These are phyloP conservation scores for Hyppa rectilinea DNA, from an alignment of 2,888 invertebrate species.

Conservation along the genomic window DNA sequence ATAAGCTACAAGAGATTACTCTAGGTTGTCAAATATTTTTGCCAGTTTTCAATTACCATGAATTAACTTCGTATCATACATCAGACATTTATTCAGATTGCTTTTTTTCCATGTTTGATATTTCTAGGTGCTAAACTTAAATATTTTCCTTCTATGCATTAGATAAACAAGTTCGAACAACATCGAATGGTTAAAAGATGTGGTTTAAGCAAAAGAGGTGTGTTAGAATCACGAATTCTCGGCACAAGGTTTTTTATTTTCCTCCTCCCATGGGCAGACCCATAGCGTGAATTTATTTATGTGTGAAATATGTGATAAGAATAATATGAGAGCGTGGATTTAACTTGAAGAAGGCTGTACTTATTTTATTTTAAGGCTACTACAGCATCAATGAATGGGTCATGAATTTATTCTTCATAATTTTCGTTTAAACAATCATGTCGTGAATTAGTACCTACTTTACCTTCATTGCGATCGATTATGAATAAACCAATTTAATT, in stretches of 20 bases:
- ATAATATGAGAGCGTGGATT: constrained; percentile 14
- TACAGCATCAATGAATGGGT: neutral
- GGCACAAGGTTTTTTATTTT: constrained; percentile 11
- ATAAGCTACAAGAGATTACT: neutral
- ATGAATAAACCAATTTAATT: neutral
- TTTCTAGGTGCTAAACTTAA: neutral
- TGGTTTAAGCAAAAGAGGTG: neutral
- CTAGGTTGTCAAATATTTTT: neutral
- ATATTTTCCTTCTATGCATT: neutral
- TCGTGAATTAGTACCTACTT: neutral
- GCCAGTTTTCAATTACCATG: neutral
- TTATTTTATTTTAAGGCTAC: neutral
- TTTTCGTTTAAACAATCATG: neutral
- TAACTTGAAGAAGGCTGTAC: neutral
- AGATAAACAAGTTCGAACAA: neutral
- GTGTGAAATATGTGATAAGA: constrained; percentile 24
- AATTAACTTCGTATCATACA: neutral
- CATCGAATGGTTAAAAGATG: constrained; percentile 8
- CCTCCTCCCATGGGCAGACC: constrained; percentile 15
- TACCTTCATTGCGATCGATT: neutral
- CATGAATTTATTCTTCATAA: neutral
- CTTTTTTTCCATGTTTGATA: neutral
- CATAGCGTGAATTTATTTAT: constrained; percentile 24
- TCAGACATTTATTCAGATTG: too few relatives aligned
- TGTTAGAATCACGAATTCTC: neutral